Base-by-base conservation (phyloP, 2,797 vertebrate genomes). In the Erpetoichthys calabaricus region DNA sequence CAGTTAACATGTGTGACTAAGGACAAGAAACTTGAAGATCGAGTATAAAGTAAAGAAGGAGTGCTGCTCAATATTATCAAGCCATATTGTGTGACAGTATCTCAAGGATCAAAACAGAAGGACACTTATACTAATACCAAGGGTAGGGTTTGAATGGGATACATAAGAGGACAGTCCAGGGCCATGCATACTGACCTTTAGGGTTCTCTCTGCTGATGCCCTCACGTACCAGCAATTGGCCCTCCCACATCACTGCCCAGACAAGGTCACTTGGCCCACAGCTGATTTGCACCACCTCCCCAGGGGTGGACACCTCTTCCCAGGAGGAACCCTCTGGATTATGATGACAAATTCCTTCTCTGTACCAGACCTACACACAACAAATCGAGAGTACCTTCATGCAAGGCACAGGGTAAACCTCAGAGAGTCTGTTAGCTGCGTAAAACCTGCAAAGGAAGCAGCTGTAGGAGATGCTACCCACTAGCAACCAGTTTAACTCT, bases 211-310 rank as follows among this genome's bases (percentile, higher is more conserved):
- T 82, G 44, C 75, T 68, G 62, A 99, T 84, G 56, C 95, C 93
- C 75, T 95, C 89, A 60, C 96, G 88, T 64, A 96, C 93, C 52
- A 97, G 80, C 47, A 94, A 83, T 66, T 96, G 90, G 2, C 96
- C 96, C 71, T 99, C 95, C 94, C 94, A 99, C 52, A 97, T 85
- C 41, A 91, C 91, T 1, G 84, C 96, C 95, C 96, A 99, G 3
- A 98, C 73, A 59, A 99, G 86, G 60, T 98, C 93, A 49, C 84
- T 84, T 0, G 93, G 89, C 4, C 96, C 94, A 60, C 92, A 95
- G 77, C 92, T 97, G 73, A 99, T 88, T 84, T 99, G 96, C n/a
- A 93, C 86, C 43, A 86, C 94, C 70, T 99, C 94, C 44, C 87
- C 90, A 0, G 93, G 94, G 44, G 87, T 80, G 7, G 70, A 45